Evolutionary conservation across 2,113 vertebrate genomes (phyloP), one percentile per base, ranked within the genome.

Genomic region (Scophthalmus maximus): DNA sequence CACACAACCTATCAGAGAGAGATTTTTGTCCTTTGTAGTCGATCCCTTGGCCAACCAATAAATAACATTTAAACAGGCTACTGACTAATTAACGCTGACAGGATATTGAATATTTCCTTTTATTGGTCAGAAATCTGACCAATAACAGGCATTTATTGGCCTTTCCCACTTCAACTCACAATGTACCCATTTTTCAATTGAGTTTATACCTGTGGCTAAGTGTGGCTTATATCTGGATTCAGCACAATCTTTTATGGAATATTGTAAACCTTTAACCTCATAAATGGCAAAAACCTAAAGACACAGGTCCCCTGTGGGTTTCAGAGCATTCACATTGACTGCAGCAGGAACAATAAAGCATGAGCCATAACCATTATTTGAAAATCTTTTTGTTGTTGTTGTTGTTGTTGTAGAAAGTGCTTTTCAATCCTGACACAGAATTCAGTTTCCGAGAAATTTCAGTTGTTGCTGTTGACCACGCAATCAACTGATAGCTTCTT

Each of bases 151-250:
- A 38, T 81, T 51, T 59, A 70, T 55, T 34, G 51, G 38, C 46
- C 55, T 46, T 63, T 17, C 73, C n/a, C 40, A 47, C 61, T 79
- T 73, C 40, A 63, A 53, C 36, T 68, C 30, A 50, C 61, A 52
- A 15, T 50, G 52, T 52, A 64, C 8, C 27, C 44, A 74, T 74
- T 70, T 47, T 53, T 73, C 68, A 73, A 47, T 64, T 8, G 3
- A 27, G 53, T 56, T 47, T 44, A 69, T 17, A 49, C 36, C 42
- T 23, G n/a, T n/a, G n/a, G n/a, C 42, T 47, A 25, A 57, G 59
- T 47, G 57, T 65, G 71, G 46, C 63, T 57, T 61, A 62, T 53
- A 23, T 38, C 38, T 26, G 5, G 26, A 69, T 56, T 78, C 77
- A 74, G 70, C 74, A 65, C 18, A 74, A 68, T 59, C 57, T 18